A percentile compares a stretch with the other conserved stretches of the same genome.
Evolutionary conservation across 2,113 vertebrate species (phyloP).

Genomic region (Ptyas mucosa): DNA sequence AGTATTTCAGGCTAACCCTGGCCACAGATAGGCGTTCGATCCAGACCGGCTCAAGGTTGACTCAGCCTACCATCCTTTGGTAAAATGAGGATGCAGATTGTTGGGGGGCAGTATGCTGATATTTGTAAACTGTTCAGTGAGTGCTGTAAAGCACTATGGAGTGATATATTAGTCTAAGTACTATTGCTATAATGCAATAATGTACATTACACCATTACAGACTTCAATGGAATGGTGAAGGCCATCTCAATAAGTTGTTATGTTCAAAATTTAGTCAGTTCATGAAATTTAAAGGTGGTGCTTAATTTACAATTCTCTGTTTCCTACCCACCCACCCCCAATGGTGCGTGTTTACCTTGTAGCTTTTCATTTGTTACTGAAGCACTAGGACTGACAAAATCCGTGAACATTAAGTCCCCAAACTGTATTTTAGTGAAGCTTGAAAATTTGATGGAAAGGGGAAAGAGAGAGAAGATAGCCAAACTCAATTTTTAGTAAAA

Average conservation of each 20-base stretch:
- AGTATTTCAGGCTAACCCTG: not conserved
- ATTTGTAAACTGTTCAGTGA: not conserved
- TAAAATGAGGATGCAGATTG: not conserved
- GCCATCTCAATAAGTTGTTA: not conserved
- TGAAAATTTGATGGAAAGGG: not conserved
- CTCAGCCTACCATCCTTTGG: not conserved
- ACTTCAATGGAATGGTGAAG: no score
- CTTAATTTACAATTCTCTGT: not conserved
- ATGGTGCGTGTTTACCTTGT: not conserved
- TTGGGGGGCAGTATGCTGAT: not conserved
- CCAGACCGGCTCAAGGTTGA: not conserved
- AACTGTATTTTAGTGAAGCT: not conserved
- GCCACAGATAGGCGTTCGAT: not conserved
- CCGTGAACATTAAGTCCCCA: not conserved
- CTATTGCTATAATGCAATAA: not conserved
- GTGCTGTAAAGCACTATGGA: not conserved
- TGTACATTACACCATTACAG: not conserved
- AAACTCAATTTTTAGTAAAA: constrained; percentile 19
- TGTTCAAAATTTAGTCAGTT: not conserved
- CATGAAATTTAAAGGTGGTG: not conserved
- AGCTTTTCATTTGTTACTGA: not conserved
- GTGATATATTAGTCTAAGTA: not conserved
- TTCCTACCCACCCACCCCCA: not conserved
- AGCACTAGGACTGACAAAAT: not conserved
- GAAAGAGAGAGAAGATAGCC: not conserved